These are phyloP conservation scores for Pristiophorus japonicus DNA, from an alignment of 2,113 vertebrate species.

Conservation along the genomic window DNA sequence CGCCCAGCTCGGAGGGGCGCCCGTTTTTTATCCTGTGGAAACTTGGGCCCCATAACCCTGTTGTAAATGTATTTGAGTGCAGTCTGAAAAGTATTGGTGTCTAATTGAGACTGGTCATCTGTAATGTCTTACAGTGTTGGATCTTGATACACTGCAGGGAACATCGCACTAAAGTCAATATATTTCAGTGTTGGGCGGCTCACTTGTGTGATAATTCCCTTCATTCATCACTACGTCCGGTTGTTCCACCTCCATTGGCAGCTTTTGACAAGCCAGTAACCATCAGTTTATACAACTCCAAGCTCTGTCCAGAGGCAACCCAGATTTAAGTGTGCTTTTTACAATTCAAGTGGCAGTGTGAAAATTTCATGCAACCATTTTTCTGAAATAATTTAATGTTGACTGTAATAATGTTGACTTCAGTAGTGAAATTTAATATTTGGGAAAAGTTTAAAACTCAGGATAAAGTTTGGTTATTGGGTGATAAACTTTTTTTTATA, in stretches of 20 bases:
- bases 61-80: not conserved
- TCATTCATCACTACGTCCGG: not conserved
- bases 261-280: not conserved
- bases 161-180: not conserved
- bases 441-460: not conserved
- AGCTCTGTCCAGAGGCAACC: not conserved
- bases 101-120: not conserved
- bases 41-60: no score
- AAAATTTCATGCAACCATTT: not conserved
- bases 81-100: not conserved
- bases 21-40: no score
- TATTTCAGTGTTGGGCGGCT: not conserved
- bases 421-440: not conserved
- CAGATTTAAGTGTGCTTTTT: not conserved
- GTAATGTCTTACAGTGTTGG: not conserved
- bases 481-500: not conserved
- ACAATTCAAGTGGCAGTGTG: not conserved
- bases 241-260: not conserved
- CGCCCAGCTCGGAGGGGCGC: no score
- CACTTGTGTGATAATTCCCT: not conserved
- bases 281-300: not conserved
- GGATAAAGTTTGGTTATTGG: not conserved
- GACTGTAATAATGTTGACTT: not conserved
- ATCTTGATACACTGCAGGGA: not conserved
- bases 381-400: not conserved